Evolutionary conservation across 2,888 invertebrate species (phyloP).

Genomic region (Heliothis peltigera): DNA sequence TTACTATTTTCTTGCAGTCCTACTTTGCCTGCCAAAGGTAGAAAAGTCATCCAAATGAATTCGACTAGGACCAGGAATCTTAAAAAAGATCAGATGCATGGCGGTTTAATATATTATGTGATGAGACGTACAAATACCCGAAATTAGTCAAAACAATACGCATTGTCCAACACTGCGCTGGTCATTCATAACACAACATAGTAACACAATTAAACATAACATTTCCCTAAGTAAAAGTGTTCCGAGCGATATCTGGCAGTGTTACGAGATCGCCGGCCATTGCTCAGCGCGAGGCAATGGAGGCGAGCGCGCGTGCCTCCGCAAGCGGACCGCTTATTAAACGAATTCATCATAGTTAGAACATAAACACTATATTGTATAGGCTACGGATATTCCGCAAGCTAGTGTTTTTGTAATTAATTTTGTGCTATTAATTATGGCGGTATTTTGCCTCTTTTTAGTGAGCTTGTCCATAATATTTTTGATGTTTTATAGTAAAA

Average conservation of each 20-base stretch:
- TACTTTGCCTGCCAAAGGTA: too few relatives aligned
- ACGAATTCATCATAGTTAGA: constrained; percentile 74
- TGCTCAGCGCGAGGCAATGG: constrained; percentile 59
- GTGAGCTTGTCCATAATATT: background rate
- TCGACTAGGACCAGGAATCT: too few relatives aligned
- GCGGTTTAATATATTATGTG: too few relatives aligned
- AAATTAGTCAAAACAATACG: too few relatives aligned
- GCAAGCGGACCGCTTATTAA: constrained; percentile 72
- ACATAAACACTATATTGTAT: constrained; percentile 45
- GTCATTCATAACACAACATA: background rate
- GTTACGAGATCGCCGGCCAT: constrained; percentile 63
- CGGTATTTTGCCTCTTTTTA: constrained; percentile 11
- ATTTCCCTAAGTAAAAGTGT: constrained; percentile 27
- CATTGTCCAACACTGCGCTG: too few relatives aligned
- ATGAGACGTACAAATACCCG: too few relatives aligned
- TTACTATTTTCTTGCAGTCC: too few relatives aligned
- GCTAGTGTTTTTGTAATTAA: constrained; percentile 45
- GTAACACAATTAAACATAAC: constrained; percentile 34
- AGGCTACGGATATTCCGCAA: constrained; percentile 21
- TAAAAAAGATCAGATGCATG: too few relatives aligned
- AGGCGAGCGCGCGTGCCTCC: constrained; percentile 61
- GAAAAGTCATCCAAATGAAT: too few relatives aligned
- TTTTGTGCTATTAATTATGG: constrained; percentile 21
- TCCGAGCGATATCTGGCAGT: constrained; percentile 32
- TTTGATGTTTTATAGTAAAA: background rate